Percentiles rank a stretch among this genome's conserved stretches.
phyloP scores from a whole-genome alignment of 2,113 vertebrate species.

The Cranoglanis bouderius region DNA sequence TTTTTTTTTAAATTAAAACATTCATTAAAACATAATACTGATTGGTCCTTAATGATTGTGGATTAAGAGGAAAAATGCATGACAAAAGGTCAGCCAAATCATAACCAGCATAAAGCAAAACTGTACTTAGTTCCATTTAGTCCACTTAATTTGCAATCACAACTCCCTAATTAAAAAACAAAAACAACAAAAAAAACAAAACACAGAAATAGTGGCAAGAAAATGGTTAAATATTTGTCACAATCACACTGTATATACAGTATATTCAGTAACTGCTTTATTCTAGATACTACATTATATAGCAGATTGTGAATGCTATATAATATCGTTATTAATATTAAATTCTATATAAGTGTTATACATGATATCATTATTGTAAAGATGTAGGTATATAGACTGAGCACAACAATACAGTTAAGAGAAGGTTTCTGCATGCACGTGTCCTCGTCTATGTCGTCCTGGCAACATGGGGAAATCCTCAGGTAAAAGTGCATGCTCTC shows the following conservation, averaged over 20 bases:
- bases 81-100: background rate
- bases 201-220: background rate
- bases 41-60: background rate
- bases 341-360: background rate
- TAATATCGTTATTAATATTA: background rate
- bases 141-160: background rate
- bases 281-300: background rate
- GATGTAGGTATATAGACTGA: background rate
- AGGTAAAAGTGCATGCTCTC: conserved; percentile 64
- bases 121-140: too few relatives aligned
- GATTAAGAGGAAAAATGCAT: background rate
- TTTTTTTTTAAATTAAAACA: conserved; percentile 4
- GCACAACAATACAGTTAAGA: conserved; percentile 33
- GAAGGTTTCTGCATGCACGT: background rate
- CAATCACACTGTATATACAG: background rate
- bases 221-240: background rate
- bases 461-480: conserved; percentile 80
- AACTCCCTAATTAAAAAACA: background rate
- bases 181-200: background rate
- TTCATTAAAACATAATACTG: background rate
- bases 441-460: conserved; percentile 62
- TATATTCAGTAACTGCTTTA: background rate
- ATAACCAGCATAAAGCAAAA: background rate
- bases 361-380: background rate
- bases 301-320: background rate